A percentile compares a stretch with the other conserved stretches of the same genome.
phyloP scores from a whole-genome alignment of 2,797 vertebrate genomes.

The Fringilla coelebs region DNA sequence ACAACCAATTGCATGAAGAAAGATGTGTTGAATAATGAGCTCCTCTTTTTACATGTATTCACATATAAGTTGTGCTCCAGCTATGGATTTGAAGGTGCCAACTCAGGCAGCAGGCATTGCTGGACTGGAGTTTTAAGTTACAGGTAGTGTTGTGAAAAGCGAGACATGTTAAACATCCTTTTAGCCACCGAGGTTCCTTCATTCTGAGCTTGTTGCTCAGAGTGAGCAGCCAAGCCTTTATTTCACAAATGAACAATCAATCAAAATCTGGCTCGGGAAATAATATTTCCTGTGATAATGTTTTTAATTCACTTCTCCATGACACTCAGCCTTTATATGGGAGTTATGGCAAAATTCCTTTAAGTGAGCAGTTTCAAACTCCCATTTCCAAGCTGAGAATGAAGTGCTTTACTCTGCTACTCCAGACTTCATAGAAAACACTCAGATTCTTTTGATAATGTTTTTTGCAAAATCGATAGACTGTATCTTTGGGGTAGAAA shows the following conservation, averaged over 20 bases:
- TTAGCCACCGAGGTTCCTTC: not conserved
- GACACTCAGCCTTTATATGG: not conserved
- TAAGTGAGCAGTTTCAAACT: not conserved
- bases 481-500: not conserved
- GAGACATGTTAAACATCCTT: accelerated
- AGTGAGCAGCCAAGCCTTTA: not conserved
- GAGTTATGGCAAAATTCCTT: not conserved
- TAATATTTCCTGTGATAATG: not conserved
- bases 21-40: not conserved
- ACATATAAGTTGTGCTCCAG: not conserved
- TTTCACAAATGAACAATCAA: not conserved
- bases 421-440: not conserved
- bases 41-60: not conserved
- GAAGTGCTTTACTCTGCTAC: not conserved
- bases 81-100: not conserved
- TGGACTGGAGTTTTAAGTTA: not conserved
- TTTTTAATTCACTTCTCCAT: not conserved
- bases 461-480: not conserved
- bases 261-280: not conserved
- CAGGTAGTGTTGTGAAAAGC: not conserved
- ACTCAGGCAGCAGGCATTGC: not conserved
- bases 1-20: not conserved
- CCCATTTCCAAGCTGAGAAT: not conserved
- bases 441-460: not conserved
- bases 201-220: not conserved